Evolutionary conservation across 2,113 vertebrate genomes (phyloP).

Genomic region (Serinus canaria): DNA sequence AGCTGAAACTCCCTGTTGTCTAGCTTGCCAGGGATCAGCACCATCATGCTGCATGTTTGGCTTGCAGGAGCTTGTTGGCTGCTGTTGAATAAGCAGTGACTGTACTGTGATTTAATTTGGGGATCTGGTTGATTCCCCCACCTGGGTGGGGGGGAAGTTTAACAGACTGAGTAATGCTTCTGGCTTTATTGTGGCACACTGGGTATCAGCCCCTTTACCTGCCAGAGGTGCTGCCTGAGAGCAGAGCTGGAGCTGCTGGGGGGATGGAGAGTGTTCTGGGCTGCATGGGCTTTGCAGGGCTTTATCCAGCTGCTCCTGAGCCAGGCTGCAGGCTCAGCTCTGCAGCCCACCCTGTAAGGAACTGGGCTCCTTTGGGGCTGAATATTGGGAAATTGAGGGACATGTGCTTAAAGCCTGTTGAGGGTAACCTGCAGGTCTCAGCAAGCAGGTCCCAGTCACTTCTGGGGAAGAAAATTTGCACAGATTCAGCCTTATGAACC

Average conservation of each 20-base stretch:
- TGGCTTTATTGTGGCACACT: neutral
- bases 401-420: neutral
- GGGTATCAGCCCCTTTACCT: neutral
- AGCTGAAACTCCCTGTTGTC: neutral
- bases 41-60: neutral
- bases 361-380: neutral
- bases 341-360: neutral
- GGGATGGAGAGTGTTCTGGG: neutral
- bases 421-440: neutral
- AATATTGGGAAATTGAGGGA: neutral
- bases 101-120: neutral
- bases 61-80: conserved; percentile 32
- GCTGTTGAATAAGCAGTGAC: neutral
- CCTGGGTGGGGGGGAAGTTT: neutral
- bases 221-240: neutral
- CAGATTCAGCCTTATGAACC: neutral
- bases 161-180: neutral
- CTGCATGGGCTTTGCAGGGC: neutral
- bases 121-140: neutral
- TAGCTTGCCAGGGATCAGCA: neutral
- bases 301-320: neutral
- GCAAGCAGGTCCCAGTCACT: accelerated
- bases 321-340: neutral
- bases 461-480: neutral
- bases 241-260: neutral